Percentiles rank a stretch among this genome's conserved stretches.
These are phyloP conservation scores for Podabrus alpinus DNA, from an alignment of 2,888 invertebrate species.

Conservation along the genomic window DNA sequence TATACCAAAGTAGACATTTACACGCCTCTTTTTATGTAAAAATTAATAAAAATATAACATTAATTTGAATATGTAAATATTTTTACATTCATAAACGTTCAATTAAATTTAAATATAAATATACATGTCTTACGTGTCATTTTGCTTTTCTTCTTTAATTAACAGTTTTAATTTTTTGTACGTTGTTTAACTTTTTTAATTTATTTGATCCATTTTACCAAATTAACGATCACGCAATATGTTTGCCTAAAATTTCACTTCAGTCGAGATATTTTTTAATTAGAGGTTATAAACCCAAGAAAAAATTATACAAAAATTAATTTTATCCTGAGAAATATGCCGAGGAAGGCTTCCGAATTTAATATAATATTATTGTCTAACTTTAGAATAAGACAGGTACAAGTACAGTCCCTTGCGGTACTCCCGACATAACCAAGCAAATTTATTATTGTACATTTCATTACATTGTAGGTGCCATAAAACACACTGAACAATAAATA, in stretches of 20 bases:
- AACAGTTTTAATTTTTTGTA: background rate
- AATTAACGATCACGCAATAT: background rate
- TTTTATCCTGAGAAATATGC: background rate
- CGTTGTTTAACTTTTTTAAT: background rate
- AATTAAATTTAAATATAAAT: slow-evolving; percentile 21
- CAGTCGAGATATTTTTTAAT: background rate
- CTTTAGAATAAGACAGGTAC: background rate
- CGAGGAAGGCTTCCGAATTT: background rate
- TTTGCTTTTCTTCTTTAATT: background rate
- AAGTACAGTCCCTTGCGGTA: background rate
- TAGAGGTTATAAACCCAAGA: background rate
- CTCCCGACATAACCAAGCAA: background rate
- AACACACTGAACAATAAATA: background rate
- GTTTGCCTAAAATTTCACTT: background rate
- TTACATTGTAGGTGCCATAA: background rate
- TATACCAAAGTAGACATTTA: slow-evolving; percentile 17
- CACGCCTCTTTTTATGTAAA: slow-evolving; percentile 23
- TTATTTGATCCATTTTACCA: background rate
- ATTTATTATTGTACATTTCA: background rate
- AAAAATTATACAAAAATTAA: background rate
- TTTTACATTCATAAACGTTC: slow-evolving; percentile 17
- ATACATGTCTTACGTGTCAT: background rate
- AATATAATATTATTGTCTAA: background rate
- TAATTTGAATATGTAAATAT: slow-evolving; percentile 21
- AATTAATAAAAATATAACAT: slow-evolving; percentile 31